Evolutionary conservation across 2,888 invertebrate genomes (phyloP), one percentile per base, ranked within the genome.

Genomic region (Eurytoma californica): DNA sequence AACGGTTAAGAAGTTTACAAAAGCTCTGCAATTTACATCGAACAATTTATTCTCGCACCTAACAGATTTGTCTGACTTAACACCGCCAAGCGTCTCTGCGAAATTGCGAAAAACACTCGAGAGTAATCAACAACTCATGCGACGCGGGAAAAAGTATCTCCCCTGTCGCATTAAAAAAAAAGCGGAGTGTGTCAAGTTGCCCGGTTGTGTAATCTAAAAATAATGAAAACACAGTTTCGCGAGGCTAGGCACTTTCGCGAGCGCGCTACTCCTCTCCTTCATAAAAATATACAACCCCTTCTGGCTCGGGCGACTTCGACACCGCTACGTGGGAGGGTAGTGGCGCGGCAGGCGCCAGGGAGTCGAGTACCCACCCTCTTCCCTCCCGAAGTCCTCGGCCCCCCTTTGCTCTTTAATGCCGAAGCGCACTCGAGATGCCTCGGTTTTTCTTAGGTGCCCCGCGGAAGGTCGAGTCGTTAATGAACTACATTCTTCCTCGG

Each of bases 381-480:
- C 47, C 49, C 1, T 28, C 9, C 18, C 58, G 30, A 57, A 39
- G 39, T 51, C 53, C 53, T 53, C 53, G 13, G 24, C 20, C 7
- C 53, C 39, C n/a, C 49, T 49, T 60, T 61, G 12, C 39, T 51
- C 53, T 75, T 63, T 76, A 69, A 69, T 63, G 55, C 49, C 63
- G 51, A 30, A 39, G 60, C n/a, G 51, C 53, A 60, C 76, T 69
- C 55, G 60, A 76, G 75, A 51, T 39, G 14, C 30, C 18, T 30
- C 30, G 39, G 7, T 7, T 18, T 66, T 72, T 72, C 47, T 58
- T 70, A 55, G n/a, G 58, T 58, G 66, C 14, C 16, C 20, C 24
- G 24, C 39, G 30, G 58, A 65, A 69, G 79, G 79, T 79, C 78
- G 53, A 20, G 49, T 69, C 63, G 68, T 68, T 78, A 78, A 78